Conservation (phyloP, 64 coral and sea anemone species). For the Actinia tenebrosa region DNA sequence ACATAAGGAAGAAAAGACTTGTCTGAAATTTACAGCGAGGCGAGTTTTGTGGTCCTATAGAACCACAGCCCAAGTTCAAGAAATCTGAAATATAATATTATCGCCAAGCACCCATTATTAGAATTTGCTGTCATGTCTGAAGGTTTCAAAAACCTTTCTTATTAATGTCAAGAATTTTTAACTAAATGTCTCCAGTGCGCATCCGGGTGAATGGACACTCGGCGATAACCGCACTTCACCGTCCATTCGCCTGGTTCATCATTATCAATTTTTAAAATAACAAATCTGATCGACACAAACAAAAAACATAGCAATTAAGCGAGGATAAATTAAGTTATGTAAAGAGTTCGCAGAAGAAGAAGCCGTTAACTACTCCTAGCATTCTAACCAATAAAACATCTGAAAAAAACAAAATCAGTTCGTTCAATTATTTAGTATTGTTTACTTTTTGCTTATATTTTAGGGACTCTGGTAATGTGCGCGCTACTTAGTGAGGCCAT, state of each 20-base stretch:
- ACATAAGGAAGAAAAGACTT: neutral
- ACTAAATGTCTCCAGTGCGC: neutral
- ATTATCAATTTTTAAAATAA: neutral
- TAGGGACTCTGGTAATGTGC: neutral
- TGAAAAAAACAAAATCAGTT: neutral
- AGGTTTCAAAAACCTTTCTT: neutral
- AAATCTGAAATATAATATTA: neutral
- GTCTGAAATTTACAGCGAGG: neutral
- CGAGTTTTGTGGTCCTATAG: no score
- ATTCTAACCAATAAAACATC: conserved; percentile 5
- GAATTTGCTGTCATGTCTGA: neutral
- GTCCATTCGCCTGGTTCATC: neutral
- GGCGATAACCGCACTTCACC: no score
- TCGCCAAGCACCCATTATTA: neutral
- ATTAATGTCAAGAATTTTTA: neutral
- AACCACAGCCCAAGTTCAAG: neutral
- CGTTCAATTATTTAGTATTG: neutral
- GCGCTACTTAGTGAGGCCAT: neutral
- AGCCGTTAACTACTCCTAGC: neutral
- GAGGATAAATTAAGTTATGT: neutral
- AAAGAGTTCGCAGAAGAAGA: neutral
- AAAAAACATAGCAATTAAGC: neutral
- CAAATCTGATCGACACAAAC: neutral
- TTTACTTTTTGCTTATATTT: neutral
- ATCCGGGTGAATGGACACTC: neutral